phyloP scores from a whole-genome alignment of 2,888 invertebrate species.

The Athalia circularis region DNA sequence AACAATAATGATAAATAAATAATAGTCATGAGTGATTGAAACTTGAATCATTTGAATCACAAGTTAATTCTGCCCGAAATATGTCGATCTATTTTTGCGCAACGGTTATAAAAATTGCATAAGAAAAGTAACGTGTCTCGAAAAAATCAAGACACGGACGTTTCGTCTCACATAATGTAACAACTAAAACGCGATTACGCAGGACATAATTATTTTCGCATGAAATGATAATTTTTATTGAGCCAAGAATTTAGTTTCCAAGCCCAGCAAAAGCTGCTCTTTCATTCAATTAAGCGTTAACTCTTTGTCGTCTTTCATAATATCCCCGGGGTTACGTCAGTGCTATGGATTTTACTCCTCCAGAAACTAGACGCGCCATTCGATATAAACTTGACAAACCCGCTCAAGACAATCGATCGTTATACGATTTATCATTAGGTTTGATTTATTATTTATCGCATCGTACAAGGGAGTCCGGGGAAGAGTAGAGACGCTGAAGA shows the following conservation, averaged over 20 bases:
- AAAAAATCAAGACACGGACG: too few relatives aligned
- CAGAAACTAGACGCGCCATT: constrained; percentile 25
- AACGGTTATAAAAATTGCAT: too few relatives aligned
- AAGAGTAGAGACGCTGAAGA: too few relatives aligned
- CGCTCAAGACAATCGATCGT: constrained; percentile 15
- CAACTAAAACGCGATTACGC: too few relatives aligned
- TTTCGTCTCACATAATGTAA: too few relatives aligned
- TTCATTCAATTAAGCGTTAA: constrained; percentile 29
- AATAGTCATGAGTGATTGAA: background rate
- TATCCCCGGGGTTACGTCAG: constrained; percentile 27
- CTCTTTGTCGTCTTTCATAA: constrained; percentile 36
- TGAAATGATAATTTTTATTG: background rate
- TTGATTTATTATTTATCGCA: background rate
- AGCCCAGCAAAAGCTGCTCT: background rate
- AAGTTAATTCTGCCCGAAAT: background rate
- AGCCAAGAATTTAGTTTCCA: constrained; percentile 1
- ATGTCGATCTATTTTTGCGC: too few relatives aligned
- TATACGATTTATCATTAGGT: constrained; percentile 7
- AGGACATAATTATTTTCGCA: too few relatives aligned
- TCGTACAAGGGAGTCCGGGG: background rate
- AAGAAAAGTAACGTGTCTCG: too few relatives aligned
- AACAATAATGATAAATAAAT: background rate
- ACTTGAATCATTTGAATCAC: background rate
- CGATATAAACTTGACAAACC: background rate
- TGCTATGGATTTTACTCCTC: background rate